A percentile compares a stretch with the other conserved stretches of the same genome.
These are phyloP conservation scores for Sylvilagus bachmani DNA, from an alignment of 2,113 vertebrate genomes.

Conservation along the genomic window DNA sequence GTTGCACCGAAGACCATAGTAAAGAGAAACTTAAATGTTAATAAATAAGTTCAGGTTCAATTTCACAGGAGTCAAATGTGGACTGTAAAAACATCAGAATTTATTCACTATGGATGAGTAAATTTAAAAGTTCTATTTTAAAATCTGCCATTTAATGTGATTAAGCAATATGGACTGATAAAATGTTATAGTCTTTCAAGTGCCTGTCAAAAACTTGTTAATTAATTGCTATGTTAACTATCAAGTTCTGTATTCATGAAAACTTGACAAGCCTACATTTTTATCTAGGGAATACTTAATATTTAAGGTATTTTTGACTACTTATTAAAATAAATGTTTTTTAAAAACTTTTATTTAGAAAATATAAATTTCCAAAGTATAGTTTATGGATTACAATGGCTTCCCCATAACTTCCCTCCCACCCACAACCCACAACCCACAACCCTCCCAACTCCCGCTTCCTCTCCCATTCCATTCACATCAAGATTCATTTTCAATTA, in stretches of 20 bases:
- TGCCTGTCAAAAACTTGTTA: background rate
- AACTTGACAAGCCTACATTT: background rate
- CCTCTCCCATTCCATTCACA: too few species aligned
- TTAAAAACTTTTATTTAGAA: too few species aligned
- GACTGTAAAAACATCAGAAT: background rate
- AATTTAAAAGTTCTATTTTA: background rate
- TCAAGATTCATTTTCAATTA: too few species aligned
- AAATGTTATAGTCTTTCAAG: background rate
- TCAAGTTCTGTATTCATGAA: background rate
- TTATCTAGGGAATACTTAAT: background rate
- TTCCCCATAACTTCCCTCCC: too few species aligned
- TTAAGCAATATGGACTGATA: background rate
- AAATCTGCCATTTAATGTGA: background rate
- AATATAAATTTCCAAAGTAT: too few species aligned
- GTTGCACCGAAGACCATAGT: background rate
- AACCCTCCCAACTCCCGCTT: too few species aligned
- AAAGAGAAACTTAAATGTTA: constrained; percentile 18
- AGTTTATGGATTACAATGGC: too few species aligned
- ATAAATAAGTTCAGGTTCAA: constrained; percentile 3
- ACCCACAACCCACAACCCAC: too few species aligned
- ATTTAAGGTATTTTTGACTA: background rate
- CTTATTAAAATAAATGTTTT: too few species aligned
- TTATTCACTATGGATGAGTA: background rate
- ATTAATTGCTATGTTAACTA: constrained; percentile 14
- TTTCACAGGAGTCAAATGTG: background rate